These are phyloP conservation scores for Varanus komodoensis DNA, from an alignment of 2,113 vertebrate genomes.

Conservation along the genomic window DNA sequence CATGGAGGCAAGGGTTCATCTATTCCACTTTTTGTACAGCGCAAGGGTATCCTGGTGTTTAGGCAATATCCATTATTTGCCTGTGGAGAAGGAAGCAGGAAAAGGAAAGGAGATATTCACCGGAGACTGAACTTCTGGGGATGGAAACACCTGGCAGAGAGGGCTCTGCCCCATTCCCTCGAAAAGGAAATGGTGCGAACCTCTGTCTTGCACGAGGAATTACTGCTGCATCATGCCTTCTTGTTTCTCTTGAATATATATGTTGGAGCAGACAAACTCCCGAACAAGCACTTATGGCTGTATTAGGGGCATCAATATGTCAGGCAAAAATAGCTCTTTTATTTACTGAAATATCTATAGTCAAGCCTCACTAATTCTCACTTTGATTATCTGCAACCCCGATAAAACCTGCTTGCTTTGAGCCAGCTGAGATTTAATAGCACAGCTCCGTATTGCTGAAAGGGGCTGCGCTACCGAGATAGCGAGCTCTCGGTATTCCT, in stretches of 20 bases:
- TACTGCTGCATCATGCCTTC: background rate
- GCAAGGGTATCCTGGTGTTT: background rate
- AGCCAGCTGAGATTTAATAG: conserved; percentile 53
- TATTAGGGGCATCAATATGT: conserved; percentile 46
- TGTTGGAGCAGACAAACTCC: conserved; percentile 58
- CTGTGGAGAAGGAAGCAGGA: no score
- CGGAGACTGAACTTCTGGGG: background rate
- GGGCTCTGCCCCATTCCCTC: no score
- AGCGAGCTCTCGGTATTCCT: conserved; percentile 24
- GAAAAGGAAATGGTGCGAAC: background rate
- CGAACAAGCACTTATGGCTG: conserved; percentile 41
- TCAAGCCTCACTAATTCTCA: conserved; percentile 57
- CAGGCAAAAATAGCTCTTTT: conserved; percentile 56
- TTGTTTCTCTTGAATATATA: conserved; percentile 53
- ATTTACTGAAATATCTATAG: conserved; percentile 59
- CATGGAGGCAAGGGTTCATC: no score
- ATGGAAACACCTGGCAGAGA: background rate
- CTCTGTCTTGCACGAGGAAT: background rate
- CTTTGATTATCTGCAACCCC: conserved; percentile 47
- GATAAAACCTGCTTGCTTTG: conserved; percentile 40
- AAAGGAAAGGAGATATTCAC: background rate
- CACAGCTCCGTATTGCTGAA: background rate
- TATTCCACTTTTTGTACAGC: background rate
- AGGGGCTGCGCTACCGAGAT: conserved; percentile 30
- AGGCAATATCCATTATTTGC: background rate